phyloP scores from a whole-genome alignment of 2,113 vertebrate species.

The Pelodiscus sinensis region DNA sequence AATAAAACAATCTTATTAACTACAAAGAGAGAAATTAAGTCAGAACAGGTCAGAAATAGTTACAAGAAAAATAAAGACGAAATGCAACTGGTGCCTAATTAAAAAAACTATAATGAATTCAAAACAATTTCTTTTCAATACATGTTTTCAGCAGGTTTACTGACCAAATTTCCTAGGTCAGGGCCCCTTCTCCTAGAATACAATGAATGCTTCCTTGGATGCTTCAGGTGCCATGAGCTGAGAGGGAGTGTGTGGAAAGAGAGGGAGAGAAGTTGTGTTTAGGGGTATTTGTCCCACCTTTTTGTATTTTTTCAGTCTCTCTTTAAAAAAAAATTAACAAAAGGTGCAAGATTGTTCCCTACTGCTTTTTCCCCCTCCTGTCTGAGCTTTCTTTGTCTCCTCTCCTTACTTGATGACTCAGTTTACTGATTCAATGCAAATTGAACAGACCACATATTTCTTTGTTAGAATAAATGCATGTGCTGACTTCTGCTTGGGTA shows the following conservation, averaged over 20 bases:
- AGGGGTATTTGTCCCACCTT: not conserved
- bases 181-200: not conserved
- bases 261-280: not conserved
- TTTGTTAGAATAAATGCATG: not conserved
- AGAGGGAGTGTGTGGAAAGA: too few species aligned
- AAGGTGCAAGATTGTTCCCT: not conserved
- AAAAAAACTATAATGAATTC: not conserved
- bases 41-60: not conserved
- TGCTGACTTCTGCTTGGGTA: not conserved
- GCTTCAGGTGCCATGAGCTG: not conserved
- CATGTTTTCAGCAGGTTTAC: not conserved
- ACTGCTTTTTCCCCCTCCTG: not conserved
- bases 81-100: not conserved
- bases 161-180: not conserved
- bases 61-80: not conserved
- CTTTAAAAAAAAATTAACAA: not conserved
- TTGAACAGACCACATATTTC: not conserved
- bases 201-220: not conserved
- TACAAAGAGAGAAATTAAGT: not conserved
- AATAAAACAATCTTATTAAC: not conserved
- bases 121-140: not conserved
- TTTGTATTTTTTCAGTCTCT: not conserved
- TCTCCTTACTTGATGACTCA: not conserved
- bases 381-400: not conserved
- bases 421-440: not conserved